phyloP scores from a whole-genome alignment of 2,797 vertebrate genomes.

The Ara ararauna region DNA sequence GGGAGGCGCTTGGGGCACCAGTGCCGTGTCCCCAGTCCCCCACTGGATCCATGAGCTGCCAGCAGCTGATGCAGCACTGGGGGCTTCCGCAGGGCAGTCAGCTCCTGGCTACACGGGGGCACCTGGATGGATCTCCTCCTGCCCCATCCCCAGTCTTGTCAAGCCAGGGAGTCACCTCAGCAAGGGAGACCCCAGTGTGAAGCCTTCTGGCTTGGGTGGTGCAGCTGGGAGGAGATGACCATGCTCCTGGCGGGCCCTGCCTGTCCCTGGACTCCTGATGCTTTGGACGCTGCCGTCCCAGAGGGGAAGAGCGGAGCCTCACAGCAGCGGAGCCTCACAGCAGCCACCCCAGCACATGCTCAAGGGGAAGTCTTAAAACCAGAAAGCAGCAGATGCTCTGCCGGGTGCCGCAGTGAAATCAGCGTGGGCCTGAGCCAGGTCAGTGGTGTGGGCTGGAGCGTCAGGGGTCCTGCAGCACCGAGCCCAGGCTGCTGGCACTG shows the following conservation, averaged over 20 bases:
- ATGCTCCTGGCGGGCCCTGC: not conserved
- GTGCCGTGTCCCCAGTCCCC: rapidly evolving
- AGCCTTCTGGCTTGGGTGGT: not conserved
- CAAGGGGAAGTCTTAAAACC: not conserved
- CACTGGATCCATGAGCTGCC: rapidly evolving
- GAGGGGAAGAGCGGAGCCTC: not conserved
- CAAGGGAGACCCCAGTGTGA: not conserved
- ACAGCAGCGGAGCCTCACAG: not conserved
- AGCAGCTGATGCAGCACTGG: rapidly evolving
- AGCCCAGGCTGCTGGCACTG: not conserved
- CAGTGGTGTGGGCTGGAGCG: rapidly evolving
- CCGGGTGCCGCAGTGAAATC: not conserved
- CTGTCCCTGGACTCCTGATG: not conserved
- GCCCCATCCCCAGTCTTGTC: rapidly evolving
- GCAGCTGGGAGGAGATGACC: not conserved
- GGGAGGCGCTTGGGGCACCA: not conserved
- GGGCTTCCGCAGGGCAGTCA: not conserved
- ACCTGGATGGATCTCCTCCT: rapidly evolving
- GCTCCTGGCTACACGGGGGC: rapidly evolving
- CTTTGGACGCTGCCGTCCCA: not conserved
- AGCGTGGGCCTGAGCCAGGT: not conserved
- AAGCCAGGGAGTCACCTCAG: not conserved
- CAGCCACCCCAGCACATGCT: not conserved
- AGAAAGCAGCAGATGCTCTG: not conserved
- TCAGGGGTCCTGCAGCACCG: not conserved